phyloP scores from a whole-genome alignment of 2,113 vertebrate genomes.

The Sebastes schlegelii region DNA sequence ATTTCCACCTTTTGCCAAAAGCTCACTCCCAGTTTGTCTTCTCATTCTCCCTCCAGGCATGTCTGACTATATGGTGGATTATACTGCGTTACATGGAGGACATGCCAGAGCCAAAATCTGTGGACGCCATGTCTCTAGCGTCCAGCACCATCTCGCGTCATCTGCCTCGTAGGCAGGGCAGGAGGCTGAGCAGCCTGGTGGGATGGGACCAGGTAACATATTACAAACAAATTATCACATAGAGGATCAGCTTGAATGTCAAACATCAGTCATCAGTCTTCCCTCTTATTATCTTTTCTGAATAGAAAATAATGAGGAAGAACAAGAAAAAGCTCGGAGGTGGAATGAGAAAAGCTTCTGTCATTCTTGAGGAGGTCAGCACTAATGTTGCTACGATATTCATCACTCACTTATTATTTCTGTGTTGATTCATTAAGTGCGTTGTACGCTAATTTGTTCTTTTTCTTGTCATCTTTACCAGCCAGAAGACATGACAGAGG shows the following conservation, averaged over 20 bases:
- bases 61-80: constrained; percentile 88
- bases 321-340: constrained; percentile 71
- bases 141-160: constrained; percentile 40
- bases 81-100: constrained; percentile 97
- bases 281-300: constrained; percentile 6
- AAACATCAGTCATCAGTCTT: not conserved
- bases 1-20: not conserved
- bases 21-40: not conserved
- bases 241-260: not conserved
- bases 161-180: constrained; percentile 43
- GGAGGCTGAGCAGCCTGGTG: constrained; percentile 81
- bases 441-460: not conserved
- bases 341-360: constrained; percentile 71
- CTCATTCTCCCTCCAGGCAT: constrained; percentile 81
- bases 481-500: constrained; percentile 63
- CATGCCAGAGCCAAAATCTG: constrained; percentile 86
- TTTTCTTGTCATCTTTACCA: constrained; percentile 27
- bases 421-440: not conserved
- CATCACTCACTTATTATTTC: not conserved
- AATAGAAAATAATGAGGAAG: constrained; percentile 79
- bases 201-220: constrained; percentile 83
- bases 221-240: not conserved
- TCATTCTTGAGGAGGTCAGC: constrained; percentile 79
- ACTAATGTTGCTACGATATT: not conserved
- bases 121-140: constrained; percentile 37